Base-by-base conservation (phyloP, 2,113 vertebrate species). In the Glaucomys volans region DNA sequence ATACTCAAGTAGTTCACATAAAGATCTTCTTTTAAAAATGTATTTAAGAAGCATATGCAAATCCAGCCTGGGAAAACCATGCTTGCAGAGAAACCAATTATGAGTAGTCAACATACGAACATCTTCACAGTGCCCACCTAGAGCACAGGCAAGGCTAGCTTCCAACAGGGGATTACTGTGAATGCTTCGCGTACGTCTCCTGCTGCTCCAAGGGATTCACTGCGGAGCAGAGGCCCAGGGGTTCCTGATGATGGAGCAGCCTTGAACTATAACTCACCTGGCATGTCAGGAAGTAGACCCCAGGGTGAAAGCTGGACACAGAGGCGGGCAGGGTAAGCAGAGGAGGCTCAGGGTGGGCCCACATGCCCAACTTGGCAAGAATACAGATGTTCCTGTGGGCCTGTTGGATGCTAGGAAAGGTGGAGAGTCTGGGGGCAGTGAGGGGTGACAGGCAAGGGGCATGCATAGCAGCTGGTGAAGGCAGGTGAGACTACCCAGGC, bases 21-120 rank as follows among this genome's bases (percentile, higher is more conserved):
- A 91, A 75, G 44, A 93, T 74, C 14, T 47, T 77, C 50, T 28
- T 66, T 66, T 40, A 81, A 87, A 72, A 71, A 66, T 67, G n/a
- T 18, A 64, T 75, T 52, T 40, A 91, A 92, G 32, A 35, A 2
- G 52, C 30, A 11, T 87, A 44, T 59, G 8, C n/a, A 87, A 84
- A 59, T 90, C 5, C 35, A 66, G 16, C 6, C 22, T 74, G 40
- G 40, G 54, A 91, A 87, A 91, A 54, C 57, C 20, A 9, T 1
- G 1, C 30, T 81, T 44, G 20, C 47, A 76, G 69, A 79, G 54
- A 89, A 92, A 44, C 32, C 75, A 74, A 71, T 71, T 54, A 0
- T 62, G 47, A 83, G 30, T 12, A 67, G n/a, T n/a, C 17, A 44
- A 8, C 11, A 44, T 24, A 1, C 17, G 12, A 13, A 17, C 6